Evolutionary conservation across 2,113 vertebrate species (phyloP), one percentile per base, ranked within the genome.

Genomic region (Chamaea fasciata): DNA sequence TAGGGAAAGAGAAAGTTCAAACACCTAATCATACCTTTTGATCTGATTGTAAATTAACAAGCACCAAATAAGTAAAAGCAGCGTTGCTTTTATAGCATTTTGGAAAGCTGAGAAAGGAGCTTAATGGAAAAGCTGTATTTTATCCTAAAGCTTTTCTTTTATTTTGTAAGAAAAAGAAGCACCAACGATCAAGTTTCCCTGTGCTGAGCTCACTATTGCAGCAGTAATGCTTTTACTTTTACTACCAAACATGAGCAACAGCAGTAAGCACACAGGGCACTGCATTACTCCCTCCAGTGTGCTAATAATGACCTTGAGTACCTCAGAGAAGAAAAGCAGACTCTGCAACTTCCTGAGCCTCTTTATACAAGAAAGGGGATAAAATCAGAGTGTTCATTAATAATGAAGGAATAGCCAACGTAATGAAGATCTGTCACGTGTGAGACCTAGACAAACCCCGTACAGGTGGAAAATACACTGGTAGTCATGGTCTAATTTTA

Each of bases 1-100:
- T 33, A 41, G 8, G 27, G 44, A 88, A 85, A 71, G 46, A 83
- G 55, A 68, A 94, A 78, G 68, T 78, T 90, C 74, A 85, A 89
- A 87, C 57, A 77, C 55, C 49, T 94, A 57, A 64, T 93, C 69
- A 91, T 75, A 47, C 20, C 83, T 96, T 96, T 95, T 96, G 84
- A 91, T 90, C 87, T 87, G 33, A 67, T 27, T 92, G 64, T 88
- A 84, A 94, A 91, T 96, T 91, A 95, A 63, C 33, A 83, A 44
- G 23, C 63, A 74, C 26, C 19, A 52, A 65, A 63, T 94, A 86
- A 92, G 47, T 49, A 73, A 96, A 88, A 52, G 4, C 37, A 52
- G 62, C n/a, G 4, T 67, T 15, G 5, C 62, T 94, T 97, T 96
- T 80, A 95, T 62, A 88, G 41, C 50, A 62, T 73, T 71, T 79